Evolutionary conservation across 2,113 vertebrate genomes (phyloP), one percentile per base, ranked within the genome.

Genomic region (Dascyllus trimaculatus): DNA sequence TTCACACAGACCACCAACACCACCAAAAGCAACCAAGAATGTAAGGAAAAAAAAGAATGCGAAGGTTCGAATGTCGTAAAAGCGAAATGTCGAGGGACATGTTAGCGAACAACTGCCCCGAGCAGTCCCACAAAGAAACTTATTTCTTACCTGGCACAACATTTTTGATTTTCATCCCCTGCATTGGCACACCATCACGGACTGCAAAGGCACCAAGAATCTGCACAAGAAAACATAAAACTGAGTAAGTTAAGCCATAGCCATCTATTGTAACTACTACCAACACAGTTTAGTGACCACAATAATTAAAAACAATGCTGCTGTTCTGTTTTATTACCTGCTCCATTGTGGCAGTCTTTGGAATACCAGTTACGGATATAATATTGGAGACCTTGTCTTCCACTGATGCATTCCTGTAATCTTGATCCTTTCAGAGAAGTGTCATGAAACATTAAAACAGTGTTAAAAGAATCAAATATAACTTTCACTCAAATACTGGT

Each of bases 311-410:
- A 35, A 73, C 10, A 10, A 19, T 35, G 19, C 1, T 25, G 11
- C 11, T 32, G 64, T 21, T 63, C 18, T 32, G 18, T 68, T 71
- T 11, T 2, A 26, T 94, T 93, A 98, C 97, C 94, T 98, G 97
- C 90, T 98, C 96, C 94, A 97, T 95, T 81, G 97, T 97, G 83
- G 96, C 96, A 89, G 95, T 96, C 95, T 98, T 97, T 86, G 97
- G 97, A 85, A 98, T 96, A 87, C 96, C 96, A 92, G 92, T 95
- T 54, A 98, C 94, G 68, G 95, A 96, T 94, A 99, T 95, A 49
- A 96, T 96, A 71, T 95, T 97, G 93, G 96, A 97, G 66, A 96
- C 95, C 85, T 96, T 97, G 78, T 96, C 93, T 11, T 97, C 95
- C 82, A 95, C 93, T 81, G 94, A 91, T 58, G 96, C 95, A 87